Conservation (phyloP, 1,140 invertebrate species). For the Epicauta chinensis region DNA sequence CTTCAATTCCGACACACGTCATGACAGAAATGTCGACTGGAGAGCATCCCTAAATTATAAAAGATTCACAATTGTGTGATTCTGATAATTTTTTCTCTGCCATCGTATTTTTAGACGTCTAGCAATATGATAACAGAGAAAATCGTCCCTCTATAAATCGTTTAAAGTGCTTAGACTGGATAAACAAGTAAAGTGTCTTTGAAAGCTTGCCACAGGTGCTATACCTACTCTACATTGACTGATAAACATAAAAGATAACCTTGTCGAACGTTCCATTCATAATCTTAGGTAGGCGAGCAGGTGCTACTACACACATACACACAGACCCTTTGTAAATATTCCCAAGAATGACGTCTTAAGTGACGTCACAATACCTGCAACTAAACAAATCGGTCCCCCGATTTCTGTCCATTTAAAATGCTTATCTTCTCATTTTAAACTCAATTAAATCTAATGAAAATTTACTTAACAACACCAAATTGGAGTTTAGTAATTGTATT, state of each 20-base stretch:
- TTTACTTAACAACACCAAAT: not conserved
- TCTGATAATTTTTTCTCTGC: too few relatives aligned
- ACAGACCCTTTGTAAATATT: not conserved
- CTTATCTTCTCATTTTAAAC: too few relatives aligned
- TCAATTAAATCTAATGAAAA: slow-evolving; percentile 8
- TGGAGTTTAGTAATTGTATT: slow-evolving; percentile 9
- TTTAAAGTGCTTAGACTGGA: too few relatives aligned
- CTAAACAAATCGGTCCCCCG: too few relatives aligned
- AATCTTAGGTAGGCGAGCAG: not conserved
- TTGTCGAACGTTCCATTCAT: slow-evolving; percentile 7
- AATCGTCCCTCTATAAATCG: too few relatives aligned
- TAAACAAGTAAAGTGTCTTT: not conserved
- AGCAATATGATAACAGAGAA: too few relatives aligned
- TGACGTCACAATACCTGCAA: slow-evolving; percentile 3
- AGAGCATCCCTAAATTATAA: not conserved
- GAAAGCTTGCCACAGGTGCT: slow-evolving; percentile 4
- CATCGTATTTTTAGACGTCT: too few relatives aligned
- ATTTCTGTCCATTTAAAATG: too few relatives aligned
- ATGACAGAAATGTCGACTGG: slow-evolving; percentile 3
- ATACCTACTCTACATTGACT: not conserved
- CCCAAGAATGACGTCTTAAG: slow-evolving; percentile 9
- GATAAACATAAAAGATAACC: slow-evolving; percentile 12
- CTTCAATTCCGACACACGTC: not conserved
- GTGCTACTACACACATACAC: slow-evolving; percentile 8
- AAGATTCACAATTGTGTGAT: slow-evolving; percentile 5